A percentile compares a stretch with the other conserved stretches of the same genome.
Conservation (phyloP, 2,888 invertebrate species). For the Drosophila pullipes region DNA sequence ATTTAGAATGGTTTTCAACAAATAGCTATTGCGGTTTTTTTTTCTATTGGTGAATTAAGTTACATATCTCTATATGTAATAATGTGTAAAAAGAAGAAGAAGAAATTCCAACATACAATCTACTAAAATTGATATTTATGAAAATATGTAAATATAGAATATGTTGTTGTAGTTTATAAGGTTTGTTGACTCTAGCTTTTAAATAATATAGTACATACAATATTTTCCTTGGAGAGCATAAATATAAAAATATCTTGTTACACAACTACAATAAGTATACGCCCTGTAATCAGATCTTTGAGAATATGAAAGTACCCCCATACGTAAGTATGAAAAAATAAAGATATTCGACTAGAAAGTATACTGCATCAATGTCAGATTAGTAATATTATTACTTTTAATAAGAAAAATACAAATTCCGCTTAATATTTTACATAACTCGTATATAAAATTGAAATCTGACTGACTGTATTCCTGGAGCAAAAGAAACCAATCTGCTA, state of each 20-base stretch:
- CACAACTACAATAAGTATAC: neutral
- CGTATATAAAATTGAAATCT: neutral
- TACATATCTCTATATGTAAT: neutral
- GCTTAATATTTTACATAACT: neutral
- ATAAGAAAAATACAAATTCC: neutral
- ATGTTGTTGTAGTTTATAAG: neutral
- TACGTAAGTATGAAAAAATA: neutral
- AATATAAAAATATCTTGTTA: neutral
- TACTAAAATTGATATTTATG: neutral
- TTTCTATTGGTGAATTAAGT: neutral
- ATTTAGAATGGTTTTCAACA: neutral
- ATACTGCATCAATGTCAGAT: neutral
- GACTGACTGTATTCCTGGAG: neutral
- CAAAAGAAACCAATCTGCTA: neutral
- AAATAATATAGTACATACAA: neutral
- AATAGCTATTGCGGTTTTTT: neutral
- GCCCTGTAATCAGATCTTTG: neutral
- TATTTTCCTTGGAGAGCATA: conserved; percentile 1
- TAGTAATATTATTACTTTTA: neutral
- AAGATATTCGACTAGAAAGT: neutral
- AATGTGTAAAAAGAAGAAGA: neutral
- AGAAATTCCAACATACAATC: neutral
- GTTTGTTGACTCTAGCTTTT: neutral
- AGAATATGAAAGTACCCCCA: neutral
- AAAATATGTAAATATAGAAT: neutral